Percentiles rank a stretch among this genome's conserved stretches.
Evolutionary conservation across 2,797 vertebrate genomes (phyloP).

Genomic region (Dendrocincla tyrannina): DNA sequence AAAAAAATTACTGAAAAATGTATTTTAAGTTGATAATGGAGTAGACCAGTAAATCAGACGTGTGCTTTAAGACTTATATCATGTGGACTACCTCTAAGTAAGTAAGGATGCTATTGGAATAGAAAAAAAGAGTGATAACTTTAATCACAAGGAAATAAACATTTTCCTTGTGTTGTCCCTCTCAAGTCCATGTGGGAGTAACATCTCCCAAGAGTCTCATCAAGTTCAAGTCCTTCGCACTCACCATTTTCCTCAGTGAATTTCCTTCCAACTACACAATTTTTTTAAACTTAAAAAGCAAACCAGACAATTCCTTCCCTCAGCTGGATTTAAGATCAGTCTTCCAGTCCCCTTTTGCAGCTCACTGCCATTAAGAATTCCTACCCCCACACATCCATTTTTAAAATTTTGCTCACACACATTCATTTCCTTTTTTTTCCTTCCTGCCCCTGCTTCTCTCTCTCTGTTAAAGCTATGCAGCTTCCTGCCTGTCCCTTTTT

Average conservation of each 20-base stretch:
- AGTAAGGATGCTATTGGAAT: background rate
- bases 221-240: background rate
- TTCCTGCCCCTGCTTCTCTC: background rate
- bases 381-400: background rate
- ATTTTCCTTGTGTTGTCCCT: background rate
- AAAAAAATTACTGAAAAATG: background rate
- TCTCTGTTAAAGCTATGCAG: background rate
- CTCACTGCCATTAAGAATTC: background rate
- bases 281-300: background rate
- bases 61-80: background rate
- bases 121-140: background rate
- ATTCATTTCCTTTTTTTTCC: background rate
- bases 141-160: slow-evolving; percentile 4
- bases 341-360: background rate
- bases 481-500: background rate
- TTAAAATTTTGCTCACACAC: background rate
- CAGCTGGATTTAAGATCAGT: background rate
- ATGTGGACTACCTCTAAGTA: background rate
- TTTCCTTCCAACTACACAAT: background rate
- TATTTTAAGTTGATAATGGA: background rate
- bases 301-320: background rate
- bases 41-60: background rate
- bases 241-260: slow-evolving; percentile 14
- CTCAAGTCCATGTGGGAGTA: background rate
- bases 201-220: slow-evolving; percentile 4